These are phyloP conservation scores for Zaprionus davidi DNA, from an alignment of 1,140 invertebrate species.

Conservation along the genomic window DNA sequence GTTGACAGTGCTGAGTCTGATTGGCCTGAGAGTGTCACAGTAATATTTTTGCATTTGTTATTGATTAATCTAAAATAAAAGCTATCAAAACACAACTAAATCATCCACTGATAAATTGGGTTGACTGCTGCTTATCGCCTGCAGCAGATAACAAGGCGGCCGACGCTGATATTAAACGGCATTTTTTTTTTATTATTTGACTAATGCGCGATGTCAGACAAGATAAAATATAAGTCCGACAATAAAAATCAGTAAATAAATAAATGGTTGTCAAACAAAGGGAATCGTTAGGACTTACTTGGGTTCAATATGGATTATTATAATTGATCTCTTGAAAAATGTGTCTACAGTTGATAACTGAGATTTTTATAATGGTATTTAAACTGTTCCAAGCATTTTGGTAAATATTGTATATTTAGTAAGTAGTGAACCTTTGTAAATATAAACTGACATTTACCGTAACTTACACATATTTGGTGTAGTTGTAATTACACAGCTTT, in stretches of 20 bases:
- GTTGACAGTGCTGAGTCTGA: slow-evolving; percentile 35
- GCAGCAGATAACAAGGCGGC: slow-evolving; percentile 4
- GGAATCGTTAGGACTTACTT: background rate
- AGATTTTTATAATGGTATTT: too few relatives aligned
- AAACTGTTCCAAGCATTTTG: too few relatives aligned
- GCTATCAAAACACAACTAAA: slow-evolving; percentile 15
- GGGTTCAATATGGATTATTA: too few relatives aligned
- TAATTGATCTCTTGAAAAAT: too few relatives aligned
- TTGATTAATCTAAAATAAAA: slow-evolving; percentile 32
- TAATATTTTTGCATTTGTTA: slow-evolving; percentile 8
- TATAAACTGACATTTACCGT: too few relatives aligned
- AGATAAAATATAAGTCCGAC: background rate
- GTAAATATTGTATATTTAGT: too few relatives aligned
- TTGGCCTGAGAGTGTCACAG: slow-evolving; percentile 29
- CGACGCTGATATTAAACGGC: background rate
- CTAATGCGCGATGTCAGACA: slow-evolving; percentile 34
- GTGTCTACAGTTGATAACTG: too few relatives aligned
- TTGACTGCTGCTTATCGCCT: slow-evolving; percentile 11
- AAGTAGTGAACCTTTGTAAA: too few relatives aligned
- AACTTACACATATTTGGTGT: too few relatives aligned
- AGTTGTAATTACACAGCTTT: too few relatives aligned
- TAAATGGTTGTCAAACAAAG: background rate
- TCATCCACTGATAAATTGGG: background rate
- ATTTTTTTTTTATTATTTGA: slow-evolving; percentile 22
- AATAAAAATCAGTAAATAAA: background rate